phyloP scores from a whole-genome alignment of 2,888 invertebrate species.

The Megalurothrips usitatus region DNA sequence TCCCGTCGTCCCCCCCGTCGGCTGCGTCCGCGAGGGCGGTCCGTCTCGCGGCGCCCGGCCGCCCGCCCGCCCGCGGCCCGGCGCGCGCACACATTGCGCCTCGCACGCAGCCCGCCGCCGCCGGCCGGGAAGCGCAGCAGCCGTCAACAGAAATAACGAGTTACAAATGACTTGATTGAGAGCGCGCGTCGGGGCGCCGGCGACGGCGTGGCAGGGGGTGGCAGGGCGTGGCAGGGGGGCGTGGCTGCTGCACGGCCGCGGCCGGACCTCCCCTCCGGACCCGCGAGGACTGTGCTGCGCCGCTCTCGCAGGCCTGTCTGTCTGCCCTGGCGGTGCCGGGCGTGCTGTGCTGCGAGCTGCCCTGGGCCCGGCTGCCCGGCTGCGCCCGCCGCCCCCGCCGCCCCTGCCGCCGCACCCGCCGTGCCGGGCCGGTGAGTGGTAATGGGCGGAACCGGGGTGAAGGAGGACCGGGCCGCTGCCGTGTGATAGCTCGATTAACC shows the following conservation, averaged over 20 bases:
- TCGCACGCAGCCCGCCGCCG: background rate
- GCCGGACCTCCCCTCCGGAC: too few relatives aligned
- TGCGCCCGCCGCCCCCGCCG: background rate
- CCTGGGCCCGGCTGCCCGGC: background rate
- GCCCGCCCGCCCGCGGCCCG: background rate
- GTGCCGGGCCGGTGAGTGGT: background rate
- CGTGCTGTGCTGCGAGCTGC: too few relatives aligned
- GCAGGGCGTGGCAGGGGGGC: background rate
- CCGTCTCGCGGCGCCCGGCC: background rate
- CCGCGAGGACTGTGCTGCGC: too few relatives aligned
- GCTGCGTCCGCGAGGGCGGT: background rate
- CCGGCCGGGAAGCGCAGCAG: background rate
- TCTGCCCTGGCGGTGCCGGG: too few relatives aligned
- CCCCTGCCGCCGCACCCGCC: background rate
- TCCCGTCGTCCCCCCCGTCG: background rate
- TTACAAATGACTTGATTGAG: slow-evolving; percentile 26
- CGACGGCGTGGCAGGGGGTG: background rate
- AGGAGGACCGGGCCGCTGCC: background rate
- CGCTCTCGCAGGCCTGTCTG: too few relatives aligned
- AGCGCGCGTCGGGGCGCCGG: background rate
- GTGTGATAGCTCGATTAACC: slow-evolving; percentile 19
- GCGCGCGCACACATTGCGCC: background rate
- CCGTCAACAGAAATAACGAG: slow-evolving; percentile 26
- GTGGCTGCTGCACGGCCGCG: background rate
- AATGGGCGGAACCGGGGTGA: slow-evolving; percentile 14